A percentile compares a stretch with the other conserved stretches of the same genome.
These are phyloP conservation scores for Aegithalos caudatus DNA, from an alignment of 2,113 vertebrate species.

Conservation along the genomic window DNA sequence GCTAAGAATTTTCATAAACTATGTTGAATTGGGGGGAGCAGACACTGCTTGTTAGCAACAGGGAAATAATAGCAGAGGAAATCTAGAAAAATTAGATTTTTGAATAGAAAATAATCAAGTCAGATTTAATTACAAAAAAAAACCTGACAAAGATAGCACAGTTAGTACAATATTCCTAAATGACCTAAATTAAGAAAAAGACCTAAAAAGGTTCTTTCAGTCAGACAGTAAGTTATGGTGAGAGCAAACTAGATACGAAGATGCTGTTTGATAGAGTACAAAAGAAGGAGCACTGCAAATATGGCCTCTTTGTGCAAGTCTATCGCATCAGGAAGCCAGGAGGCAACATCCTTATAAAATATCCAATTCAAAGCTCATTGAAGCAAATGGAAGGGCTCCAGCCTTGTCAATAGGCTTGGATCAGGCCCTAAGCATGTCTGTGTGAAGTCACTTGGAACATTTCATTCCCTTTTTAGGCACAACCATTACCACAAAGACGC, in stretches of 20 bases:
- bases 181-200: neutral
- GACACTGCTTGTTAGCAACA: neutral
- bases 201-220: neutral
- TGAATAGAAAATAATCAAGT: neutral
- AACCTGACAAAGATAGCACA: neutral
- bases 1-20: neutral
- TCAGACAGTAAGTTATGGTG: neutral
- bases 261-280: neutral
- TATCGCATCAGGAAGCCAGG: conserved; percentile 47
- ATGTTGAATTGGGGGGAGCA: neutral
- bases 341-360: conserved; percentile 50
- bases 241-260: neutral
- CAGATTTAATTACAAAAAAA: neutral
- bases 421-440: conserved; percentile 56
- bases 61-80: neutral
- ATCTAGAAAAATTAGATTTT: neutral
- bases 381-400: conserved; percentile 62
- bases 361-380: conserved; percentile 50
- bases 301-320: conserved; percentile 13
- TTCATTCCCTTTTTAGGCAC: conserved; percentile 62
- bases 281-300: neutral
- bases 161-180: neutral
- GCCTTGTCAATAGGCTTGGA: conserved; percentile 59
- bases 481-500: conserved; percentile 45
- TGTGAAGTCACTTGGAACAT: conserved; percentile 65